Percentiles rank a stretch among this genome's conserved stretches.
Conservation (phyloP, 2,888 invertebrate genomes). For the Dicyrtoma fusca region DNA sequence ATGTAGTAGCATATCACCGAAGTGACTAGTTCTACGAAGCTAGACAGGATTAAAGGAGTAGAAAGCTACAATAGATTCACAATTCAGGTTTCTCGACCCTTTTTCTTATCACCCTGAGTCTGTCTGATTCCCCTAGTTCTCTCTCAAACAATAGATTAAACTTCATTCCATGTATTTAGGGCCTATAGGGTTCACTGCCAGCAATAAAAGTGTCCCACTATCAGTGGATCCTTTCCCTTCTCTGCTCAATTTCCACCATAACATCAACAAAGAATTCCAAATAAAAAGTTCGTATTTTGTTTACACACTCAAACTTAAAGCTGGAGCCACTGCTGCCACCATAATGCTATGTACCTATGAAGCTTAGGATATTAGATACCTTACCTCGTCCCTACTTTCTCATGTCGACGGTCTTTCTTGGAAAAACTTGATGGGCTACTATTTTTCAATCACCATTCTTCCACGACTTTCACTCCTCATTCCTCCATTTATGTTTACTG, state of each 20-base stretch:
- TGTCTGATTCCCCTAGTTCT: background rate
- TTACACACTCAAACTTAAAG: background rate
- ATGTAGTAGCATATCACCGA: too few species aligned
- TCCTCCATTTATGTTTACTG: conserved; percentile 2
- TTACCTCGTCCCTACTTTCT: too few species aligned
- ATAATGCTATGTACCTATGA: too few species aligned
- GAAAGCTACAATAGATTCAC: conserved; percentile 23
- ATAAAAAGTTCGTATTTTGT: conserved; percentile 11
- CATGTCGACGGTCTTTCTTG: too few species aligned
- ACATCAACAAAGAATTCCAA: conserved; percentile 23
- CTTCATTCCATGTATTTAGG: conserved; percentile 20
- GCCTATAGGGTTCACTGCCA: conserved; percentile 19
- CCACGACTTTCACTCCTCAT: conserved; percentile 7
- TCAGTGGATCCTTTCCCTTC: conserved; percentile 8
- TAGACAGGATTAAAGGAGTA: background rate
- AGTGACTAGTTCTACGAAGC: too few species aligned
- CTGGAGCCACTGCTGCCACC: background rate
- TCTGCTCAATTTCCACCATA: conserved; percentile 11
- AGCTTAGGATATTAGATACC: too few species aligned
- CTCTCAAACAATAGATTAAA: conserved; percentile 30
- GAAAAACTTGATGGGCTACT: background rate
- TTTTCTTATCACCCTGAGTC: conserved; percentile 20
- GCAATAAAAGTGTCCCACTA: conserved; percentile 35
- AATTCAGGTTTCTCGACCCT: conserved; percentile 29
- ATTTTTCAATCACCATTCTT: conserved; percentile 21